Conservation (phyloP, 2,113 vertebrate species). For the Larimichthys crocea region DNA sequence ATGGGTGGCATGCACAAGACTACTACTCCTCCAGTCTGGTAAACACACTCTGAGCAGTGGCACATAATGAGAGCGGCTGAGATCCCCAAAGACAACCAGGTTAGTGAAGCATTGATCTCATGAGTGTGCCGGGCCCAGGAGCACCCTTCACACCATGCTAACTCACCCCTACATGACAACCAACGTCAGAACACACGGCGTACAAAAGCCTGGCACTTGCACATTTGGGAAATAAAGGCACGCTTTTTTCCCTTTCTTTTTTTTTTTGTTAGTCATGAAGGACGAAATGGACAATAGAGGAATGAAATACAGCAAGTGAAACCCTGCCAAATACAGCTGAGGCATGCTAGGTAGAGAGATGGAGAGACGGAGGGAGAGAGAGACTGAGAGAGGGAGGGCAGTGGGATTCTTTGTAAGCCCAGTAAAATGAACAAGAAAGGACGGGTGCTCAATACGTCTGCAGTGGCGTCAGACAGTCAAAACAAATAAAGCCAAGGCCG, state of each 20-base stretch:
- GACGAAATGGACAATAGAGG: conserved; percentile 69
- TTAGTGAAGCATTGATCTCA: conserved; percentile 79
- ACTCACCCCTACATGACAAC: conserved; percentile 59
- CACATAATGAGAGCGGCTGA: conserved; percentile 70
- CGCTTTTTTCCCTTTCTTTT: conserved; percentile 44
- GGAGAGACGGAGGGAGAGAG: conserved; percentile 25
- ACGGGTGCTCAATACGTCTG: conserved; percentile 79
- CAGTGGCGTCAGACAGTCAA: conserved; percentile 80
- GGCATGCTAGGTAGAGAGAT: conserved; percentile 31
- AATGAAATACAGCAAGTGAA: conserved; percentile 70
- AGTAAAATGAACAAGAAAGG: conserved; percentile 79
- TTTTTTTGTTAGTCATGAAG: conserved; percentile 64
- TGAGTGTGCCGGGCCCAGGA: conserved; percentile 64
- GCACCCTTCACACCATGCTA: conserved; percentile 62
- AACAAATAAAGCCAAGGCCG: conserved; percentile 81
- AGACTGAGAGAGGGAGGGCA: conserved; percentile 14
- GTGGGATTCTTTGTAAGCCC: conserved; percentile 70
- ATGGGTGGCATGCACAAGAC: conserved; percentile 55
- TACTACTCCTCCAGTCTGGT: conserved; percentile 52
- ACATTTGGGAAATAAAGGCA: conserved; percentile 17
- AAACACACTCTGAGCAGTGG: conserved; percentile 71
- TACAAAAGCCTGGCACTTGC: conserved; percentile 20
- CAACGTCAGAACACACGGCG: conserved; percentile 28
- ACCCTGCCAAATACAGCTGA: conserved; percentile 58
- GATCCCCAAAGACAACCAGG: conserved; percentile 74